These are phyloP conservation scores for Cataglyphis livida DNA, from an alignment of 2,888 invertebrate genomes.

Conservation along the genomic window DNA sequence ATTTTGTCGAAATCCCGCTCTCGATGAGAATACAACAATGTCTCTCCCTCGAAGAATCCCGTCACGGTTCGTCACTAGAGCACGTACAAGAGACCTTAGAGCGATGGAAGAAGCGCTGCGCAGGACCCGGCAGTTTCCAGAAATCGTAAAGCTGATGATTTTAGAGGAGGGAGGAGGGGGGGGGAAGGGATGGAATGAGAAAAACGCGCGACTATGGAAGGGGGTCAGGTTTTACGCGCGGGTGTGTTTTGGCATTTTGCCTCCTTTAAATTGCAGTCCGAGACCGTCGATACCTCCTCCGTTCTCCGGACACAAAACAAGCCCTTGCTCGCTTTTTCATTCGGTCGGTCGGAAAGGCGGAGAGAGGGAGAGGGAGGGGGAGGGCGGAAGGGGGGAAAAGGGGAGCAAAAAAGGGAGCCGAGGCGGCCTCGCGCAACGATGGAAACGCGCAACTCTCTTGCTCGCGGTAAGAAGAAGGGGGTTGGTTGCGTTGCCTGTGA, in stretches of 20 bases:
- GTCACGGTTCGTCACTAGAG: conserved; percentile 61
- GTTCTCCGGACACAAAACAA: conserved; percentile 63
- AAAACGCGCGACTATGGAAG: conserved; percentile 46
- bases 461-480: conserved; percentile 50
- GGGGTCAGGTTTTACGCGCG: conserved; percentile 56
- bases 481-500: conserved; percentile 48
- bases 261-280: conserved; percentile 68
- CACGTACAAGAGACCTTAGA: conserved; percentile 22
- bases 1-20: conserved; percentile 14
- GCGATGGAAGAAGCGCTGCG: background rate
- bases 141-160: conserved; percentile 70
- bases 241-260: conserved; percentile 71
- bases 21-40: conserved; percentile 48
- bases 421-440: conserved; percentile 59
- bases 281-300: conserved; percentile 64
- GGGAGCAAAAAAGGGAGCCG: conserved; percentile 44
- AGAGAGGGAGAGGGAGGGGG: background rate
- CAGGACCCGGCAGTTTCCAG: conserved; percentile 65
- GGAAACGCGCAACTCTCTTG: conserved; percentile 68
- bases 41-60: conserved; percentile 51
- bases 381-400: background rate
- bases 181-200: conserved; percentile 41
- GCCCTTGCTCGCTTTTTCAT: conserved; percentile 67
- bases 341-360: conserved; percentile 16
- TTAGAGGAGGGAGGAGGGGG: conserved; percentile 54